Conservation (phyloP, 2,797 vertebrate species). For the Malurus leucopterus region DNA sequence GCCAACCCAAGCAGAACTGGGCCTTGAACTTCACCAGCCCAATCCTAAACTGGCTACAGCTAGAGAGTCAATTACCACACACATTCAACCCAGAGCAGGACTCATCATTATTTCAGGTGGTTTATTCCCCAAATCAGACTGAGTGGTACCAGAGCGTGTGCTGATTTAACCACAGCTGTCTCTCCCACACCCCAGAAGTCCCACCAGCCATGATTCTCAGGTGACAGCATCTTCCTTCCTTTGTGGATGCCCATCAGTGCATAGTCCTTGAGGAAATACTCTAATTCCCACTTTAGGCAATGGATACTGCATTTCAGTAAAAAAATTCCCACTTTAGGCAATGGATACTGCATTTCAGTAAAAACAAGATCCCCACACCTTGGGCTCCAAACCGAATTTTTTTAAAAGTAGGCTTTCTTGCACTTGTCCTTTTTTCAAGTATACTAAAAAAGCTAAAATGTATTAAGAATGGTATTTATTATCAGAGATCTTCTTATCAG, state of each 20-base stretch:
- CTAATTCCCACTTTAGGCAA: background rate
- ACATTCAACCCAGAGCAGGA: background rate
- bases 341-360: background rate
- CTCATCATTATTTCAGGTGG: background rate
- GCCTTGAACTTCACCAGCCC: background rate
- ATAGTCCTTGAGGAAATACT: background rate
- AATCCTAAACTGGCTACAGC: background rate
- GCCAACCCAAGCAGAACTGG: background rate
- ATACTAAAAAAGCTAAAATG: background rate
- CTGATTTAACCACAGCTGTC: background rate
- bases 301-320: background rate
- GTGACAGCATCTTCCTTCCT: background rate
- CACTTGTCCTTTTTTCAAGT: background rate
- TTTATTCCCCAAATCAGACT: background rate
- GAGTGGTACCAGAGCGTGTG: background rate
- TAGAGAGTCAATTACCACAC: fast-evolving
- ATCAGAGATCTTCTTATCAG: background rate
- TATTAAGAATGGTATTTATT: background rate
- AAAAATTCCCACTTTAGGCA: background rate
- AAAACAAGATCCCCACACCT: background rate
- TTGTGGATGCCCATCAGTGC: background rate
- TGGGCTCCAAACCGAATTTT: background rate
- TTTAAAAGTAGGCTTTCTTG: background rate
- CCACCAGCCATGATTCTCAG: background rate
- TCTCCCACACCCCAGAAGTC: background rate